Base-by-base conservation (phyloP, 2,888 invertebrate species). In the Autographa pulchrina region DNA sequence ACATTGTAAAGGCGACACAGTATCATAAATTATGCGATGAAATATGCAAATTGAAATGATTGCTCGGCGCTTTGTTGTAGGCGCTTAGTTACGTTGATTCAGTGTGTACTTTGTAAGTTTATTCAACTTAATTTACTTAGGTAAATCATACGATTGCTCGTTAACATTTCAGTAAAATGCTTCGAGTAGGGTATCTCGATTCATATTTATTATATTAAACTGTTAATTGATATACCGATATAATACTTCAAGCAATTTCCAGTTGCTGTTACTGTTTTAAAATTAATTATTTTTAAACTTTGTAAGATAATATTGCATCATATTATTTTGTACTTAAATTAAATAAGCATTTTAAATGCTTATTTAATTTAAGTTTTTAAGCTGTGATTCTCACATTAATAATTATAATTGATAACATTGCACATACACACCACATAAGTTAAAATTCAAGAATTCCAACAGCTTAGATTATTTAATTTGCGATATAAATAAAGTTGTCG, bases 401-500 rank as follows among this genome's bases (percentile, higher is more conserved):
- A n/a, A n/a, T 5, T 35, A 35, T 8, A 8, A 35, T 35, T 35
- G 9, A 38, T 11, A 11, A 11, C 38, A 38, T 38, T 38, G 38
- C 11, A 38, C 38, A 11, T 38, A 38, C 38, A 38, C 11, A 38
- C 38, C 11, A 38, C 8, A 35, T 35, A 8, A 7, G 35, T 35
- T 38, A 11, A 38, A 56, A 56, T 4, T 20, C 13, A 20, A 25
- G 25, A 56, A 56, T 20, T 56, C 20, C 18, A 25, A 13, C 8
- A 13, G 8, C 71, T 68, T 73, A 70, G 56, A 43, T 61, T 76
- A 69, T 80, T 72, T 74, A 80, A 75, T 77, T 82, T 71, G 68
- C 75, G 70, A 76, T 70, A 71, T 76, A 77, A 79, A 82, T 80
- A 83, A 85, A 78, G 65, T 64, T 66, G 65, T 77, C 70, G 77